Evolutionary conservation across 2,888 invertebrate species (phyloP).

Genomic region (Tenodera sinensis): DNA sequence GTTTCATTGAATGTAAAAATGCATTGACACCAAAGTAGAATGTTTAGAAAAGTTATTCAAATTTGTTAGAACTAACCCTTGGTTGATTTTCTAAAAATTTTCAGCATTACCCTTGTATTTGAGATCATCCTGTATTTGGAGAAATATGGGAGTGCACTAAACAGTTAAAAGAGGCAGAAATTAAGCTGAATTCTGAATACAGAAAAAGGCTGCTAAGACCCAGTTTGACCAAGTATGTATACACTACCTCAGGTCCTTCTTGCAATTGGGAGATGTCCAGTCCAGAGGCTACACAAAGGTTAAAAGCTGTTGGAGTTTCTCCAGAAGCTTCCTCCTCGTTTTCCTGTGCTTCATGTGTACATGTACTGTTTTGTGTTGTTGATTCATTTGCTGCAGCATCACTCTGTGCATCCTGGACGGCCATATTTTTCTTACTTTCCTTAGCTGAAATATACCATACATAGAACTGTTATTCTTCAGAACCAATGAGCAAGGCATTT

Average conservation of each 20-base stretch:
- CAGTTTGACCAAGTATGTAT: neutral
- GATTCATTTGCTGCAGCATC: neutral
- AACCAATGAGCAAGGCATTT: no score
- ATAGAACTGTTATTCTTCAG: neutral
- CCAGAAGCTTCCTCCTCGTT: neutral
- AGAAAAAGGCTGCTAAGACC: no score
- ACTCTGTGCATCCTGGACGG: neutral
- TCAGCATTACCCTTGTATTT: no score
- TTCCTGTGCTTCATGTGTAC: neutral
- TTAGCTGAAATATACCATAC: neutral
- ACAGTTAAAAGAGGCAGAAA: no score
- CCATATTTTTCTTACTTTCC: neutral
- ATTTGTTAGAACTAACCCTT: no score
- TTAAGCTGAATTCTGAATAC: no score
- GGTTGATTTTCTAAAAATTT: no score
- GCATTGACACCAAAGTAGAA: no score
- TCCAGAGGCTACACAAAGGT: neutral
- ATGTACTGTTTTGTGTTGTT: neutral
- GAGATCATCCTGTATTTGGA: no score
- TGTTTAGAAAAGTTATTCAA: no score
- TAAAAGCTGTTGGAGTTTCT: neutral
- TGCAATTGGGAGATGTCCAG: neutral
- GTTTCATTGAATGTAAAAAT: no score
- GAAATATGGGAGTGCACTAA: no score
- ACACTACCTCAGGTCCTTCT: neutral